Evolutionary conservation across 2,888 invertebrate species (phyloP).

Genomic region (Lobophora halterata): DNA sequence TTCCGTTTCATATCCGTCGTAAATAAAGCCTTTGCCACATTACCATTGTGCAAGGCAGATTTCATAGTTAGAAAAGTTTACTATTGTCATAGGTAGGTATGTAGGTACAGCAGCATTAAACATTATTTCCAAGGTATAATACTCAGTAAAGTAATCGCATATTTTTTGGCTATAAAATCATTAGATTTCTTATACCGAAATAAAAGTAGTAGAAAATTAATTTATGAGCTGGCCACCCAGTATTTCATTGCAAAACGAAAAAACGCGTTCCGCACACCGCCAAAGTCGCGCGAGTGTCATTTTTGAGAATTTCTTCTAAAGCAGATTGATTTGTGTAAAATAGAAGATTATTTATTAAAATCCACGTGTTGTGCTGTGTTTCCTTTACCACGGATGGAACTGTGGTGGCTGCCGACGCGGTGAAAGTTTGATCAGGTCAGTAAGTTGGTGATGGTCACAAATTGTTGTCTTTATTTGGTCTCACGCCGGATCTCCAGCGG

Average conservation of each 20-base stretch:
- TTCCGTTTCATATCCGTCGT: no score
- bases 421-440: conserved; percentile 58
- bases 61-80: no score
- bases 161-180: conserved; percentile 1
- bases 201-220: no score
- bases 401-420: conserved; percentile 39
- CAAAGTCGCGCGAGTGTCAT: conserved; percentile 56
- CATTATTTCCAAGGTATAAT: no score
- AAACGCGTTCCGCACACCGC: conserved; percentile 33
- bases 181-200: no score
- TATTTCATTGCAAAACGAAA: conserved; percentile 34
- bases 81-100: no score
- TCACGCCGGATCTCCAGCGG: conserved; percentile 55
- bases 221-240: conserved; percentile 3
- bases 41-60: no score
- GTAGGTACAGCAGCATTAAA: no score
- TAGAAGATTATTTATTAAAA: conserved; percentile 56
- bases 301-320: conserved; percentile 42
- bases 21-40: no score
- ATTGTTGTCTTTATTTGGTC: conserved; percentile 72
- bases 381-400: conserved; percentile 54
- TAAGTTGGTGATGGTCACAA: conserved; percentile 42
- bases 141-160: no score
- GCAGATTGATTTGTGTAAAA: conserved; percentile 64
- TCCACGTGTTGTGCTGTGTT: conserved; percentile 54